phyloP scores from a whole-genome alignment of 2,113 vertebrate genomes.

The Sclerurus mexicanus region DNA sequence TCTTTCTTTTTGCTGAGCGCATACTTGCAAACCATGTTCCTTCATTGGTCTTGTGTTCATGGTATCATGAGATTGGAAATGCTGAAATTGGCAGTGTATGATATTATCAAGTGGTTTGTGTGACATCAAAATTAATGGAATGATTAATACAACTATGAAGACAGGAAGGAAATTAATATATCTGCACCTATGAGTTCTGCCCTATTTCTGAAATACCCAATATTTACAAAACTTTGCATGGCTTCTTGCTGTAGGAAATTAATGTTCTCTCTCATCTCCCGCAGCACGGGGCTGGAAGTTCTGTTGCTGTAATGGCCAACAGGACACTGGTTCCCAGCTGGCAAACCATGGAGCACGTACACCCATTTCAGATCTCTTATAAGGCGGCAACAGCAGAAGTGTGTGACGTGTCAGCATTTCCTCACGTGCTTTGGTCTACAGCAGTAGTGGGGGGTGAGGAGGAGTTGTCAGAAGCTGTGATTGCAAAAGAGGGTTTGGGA shows the following conservation, averaged over 20 bases:
- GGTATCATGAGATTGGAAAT: background rate
- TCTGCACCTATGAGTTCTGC: background rate
- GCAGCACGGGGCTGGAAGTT: background rate
- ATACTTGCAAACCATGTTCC: background rate
- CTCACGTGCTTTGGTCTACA: background rate
- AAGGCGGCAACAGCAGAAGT: background rate
- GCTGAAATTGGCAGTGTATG: background rate
- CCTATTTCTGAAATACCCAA: background rate
- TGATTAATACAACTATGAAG: background rate
- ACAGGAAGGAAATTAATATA: background rate
- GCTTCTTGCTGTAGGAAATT: background rate
- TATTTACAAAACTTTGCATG: background rate
- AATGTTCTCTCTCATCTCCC: background rate
- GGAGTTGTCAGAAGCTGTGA: background rate
- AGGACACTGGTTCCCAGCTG: background rate
- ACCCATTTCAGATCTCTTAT: background rate
- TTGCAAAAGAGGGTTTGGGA: background rate
- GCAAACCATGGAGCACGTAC: rapidly evolving
- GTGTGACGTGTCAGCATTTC: background rate
- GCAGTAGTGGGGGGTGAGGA: background rate
- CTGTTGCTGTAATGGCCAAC: background rate
- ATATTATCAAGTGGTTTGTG: background rate
- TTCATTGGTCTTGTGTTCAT: background rate
- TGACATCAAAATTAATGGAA: background rate
- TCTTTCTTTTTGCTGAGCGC: background rate